phyloP scores from a whole-genome alignment of 2,797 vertebrate genomes.

The Cossypha caffra region DNA sequence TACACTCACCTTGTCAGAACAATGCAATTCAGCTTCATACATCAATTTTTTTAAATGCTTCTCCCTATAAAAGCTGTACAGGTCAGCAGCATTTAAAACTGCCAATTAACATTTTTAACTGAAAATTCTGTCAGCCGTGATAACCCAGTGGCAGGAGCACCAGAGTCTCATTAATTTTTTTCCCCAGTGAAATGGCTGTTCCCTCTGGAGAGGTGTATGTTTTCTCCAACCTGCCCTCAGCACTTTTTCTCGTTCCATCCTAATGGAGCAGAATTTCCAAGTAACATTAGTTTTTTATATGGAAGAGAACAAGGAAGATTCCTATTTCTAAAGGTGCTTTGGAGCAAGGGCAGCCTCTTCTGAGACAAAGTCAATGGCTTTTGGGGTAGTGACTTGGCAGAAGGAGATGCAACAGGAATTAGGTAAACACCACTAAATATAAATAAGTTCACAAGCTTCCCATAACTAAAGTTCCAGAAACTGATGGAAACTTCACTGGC shows the following conservation, averaged over 20 bases:
- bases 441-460: not conserved
- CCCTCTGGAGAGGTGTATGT: fast-evolving
- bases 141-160: fast-evolving
- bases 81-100: not conserved
- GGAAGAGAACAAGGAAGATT: not conserved
- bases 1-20: not conserved
- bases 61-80: not conserved
- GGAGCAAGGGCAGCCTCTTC: not conserved
- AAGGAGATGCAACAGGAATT: not conserved
- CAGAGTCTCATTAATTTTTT: fast-evolving
- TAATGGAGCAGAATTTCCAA: not conserved
- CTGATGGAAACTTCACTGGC: not conserved
- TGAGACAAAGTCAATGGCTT: not conserved
- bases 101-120: not conserved
- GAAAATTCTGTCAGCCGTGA: fast-evolving
- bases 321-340: not conserved
- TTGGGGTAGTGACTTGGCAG: not conserved
- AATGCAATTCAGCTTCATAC: not conserved
- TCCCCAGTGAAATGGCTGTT: fast-evolving
- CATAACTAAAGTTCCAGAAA: not conserved
- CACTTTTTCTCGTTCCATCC: not conserved
- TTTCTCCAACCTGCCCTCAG: not conserved
- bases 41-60: not conserved
- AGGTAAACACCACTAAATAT: not conserved
- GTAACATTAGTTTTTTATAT: not conserved